Percentiles rank a stretch among this genome's conserved stretches.
Evolutionary conservation across 2,888 invertebrate genomes (phyloP).

Genomic region (Troilus luridus): DNA sequence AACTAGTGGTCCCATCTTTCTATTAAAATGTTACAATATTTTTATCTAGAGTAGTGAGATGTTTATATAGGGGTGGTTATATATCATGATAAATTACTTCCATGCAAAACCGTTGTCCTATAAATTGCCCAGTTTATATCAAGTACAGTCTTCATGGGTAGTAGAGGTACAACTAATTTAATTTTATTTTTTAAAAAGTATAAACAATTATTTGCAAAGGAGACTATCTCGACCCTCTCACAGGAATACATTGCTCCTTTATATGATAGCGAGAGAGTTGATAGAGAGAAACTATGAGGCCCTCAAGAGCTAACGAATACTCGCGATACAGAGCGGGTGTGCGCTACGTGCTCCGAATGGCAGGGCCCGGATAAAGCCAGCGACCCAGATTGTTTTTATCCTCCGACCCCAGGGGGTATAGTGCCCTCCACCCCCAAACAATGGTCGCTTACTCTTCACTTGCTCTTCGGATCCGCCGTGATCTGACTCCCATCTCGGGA

Average conservation of each 20-base stretch:
- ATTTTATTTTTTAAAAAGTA: neutral
- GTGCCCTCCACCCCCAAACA: conserved; percentile 24
- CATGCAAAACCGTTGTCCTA: too few relatives aligned
- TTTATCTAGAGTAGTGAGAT: too few relatives aligned
- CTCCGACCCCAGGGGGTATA: neutral
- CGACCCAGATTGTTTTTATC: conserved; percentile 47
- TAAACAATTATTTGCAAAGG: neutral
- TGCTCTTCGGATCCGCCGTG: conserved; percentile 27
- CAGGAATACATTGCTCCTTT: neutral
- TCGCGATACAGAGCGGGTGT: conserved; percentile 6
- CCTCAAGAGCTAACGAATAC: neutral
- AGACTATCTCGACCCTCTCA: neutral
- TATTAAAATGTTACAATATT: too few relatives aligned
- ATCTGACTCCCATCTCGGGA: neutral
- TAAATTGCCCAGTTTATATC: too few relatives aligned
- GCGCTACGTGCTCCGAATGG: neutral
- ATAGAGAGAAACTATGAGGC: conserved; percentile 10
- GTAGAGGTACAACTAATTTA: too few relatives aligned
- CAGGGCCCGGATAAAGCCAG: conserved; percentile 38
- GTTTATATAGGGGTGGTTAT: too few relatives aligned
- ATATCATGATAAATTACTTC: too few relatives aligned
- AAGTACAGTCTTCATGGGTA: too few relatives aligned
- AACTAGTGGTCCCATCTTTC: too few relatives aligned
- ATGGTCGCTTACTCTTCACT: conserved; percentile 26
- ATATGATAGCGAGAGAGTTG: neutral